These are phyloP conservation scores for Cryptus viduatorius DNA, from an alignment of 2,888 invertebrate species.

Conservation along the genomic window DNA sequence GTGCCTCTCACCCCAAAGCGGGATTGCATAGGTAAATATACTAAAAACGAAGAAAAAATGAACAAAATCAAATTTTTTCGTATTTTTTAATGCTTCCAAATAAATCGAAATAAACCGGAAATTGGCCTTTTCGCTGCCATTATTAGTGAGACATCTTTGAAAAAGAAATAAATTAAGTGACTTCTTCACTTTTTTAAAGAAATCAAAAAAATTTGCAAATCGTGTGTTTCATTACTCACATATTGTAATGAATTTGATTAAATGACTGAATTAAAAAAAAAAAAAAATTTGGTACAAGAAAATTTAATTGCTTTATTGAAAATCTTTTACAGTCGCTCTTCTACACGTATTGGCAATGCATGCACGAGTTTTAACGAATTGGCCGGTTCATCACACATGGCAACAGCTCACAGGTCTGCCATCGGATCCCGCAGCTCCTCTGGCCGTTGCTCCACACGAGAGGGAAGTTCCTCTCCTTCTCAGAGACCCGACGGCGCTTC, in stretches of 20 bases:
- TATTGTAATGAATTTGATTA: too few relatives aligned
- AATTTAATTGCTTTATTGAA: conserved; percentile 45
- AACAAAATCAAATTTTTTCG: not conserved
- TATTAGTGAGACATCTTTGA: too few relatives aligned
- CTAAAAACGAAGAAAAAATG: not conserved
- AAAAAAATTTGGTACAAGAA: too few relatives aligned
- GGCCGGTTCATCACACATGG: conserved; percentile 88
- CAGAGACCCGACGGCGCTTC: conserved; percentile 93
- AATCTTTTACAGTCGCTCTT: conserved; percentile 90
- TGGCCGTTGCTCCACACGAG: conserved; percentile 84
- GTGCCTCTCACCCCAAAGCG: conserved; percentile 90
- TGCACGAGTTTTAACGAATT: conserved; percentile 89
- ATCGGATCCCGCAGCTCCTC: conserved; percentile 77
- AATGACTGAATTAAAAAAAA: too few relatives aligned
- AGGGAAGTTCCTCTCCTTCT: conserved; percentile 93
- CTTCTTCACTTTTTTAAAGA: not conserved
- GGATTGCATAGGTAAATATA: conserved; percentile 90
- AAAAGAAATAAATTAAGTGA: too few relatives aligned
- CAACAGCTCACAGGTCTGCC: conserved; percentile 86
- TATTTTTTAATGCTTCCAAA: too few relatives aligned
- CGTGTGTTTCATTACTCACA: too few relatives aligned
- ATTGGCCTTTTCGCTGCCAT: too few relatives aligned
- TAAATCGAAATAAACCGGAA: too few relatives aligned
- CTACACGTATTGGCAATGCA: conserved; percentile 95
- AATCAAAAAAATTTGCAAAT: too few relatives aligned